A percentile compares a stretch with the other conserved stretches of the same genome.
Conservation (phyloP, 1,140 invertebrate genomes). For the Megalonaias nervosa region DNA sequence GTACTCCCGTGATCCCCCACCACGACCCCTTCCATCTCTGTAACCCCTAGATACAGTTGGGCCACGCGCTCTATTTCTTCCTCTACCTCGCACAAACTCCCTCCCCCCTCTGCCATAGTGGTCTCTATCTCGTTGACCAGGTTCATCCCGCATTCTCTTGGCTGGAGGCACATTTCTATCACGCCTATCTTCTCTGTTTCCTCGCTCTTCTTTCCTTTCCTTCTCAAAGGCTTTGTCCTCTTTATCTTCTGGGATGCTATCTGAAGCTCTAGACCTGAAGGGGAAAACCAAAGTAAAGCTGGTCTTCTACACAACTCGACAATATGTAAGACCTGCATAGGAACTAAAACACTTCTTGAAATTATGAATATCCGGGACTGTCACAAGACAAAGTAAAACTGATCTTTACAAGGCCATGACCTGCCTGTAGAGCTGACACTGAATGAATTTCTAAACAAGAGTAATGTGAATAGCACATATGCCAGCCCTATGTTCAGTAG, state of each 20-base stretch:
- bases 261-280: constrained; percentile 10
- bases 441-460: no score
- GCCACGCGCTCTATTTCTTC: constrained; percentile 50
- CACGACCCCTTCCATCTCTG: constrained; percentile 36
- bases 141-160: constrained; percentile 29
- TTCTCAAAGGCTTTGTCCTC: constrained; percentile 21
- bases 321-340: no score
- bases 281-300: not conserved
- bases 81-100: constrained; percentile 65
- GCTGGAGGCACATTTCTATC: constrained; percentile 26
- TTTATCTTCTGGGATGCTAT: constrained; percentile 1
- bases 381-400: no score
- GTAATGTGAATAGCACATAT: no score
- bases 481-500: no score
- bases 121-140: constrained; percentile 40
- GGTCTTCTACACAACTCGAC: no score
- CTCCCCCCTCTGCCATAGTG: constrained; percentile 58
- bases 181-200: constrained; percentile 35
- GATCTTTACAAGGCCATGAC: no score
- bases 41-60: constrained; percentile 45
- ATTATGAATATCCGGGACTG: no score
- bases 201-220: constrained; percentile 33
- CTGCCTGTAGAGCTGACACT: no score
- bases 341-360: no score
- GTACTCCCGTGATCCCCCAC: constrained; percentile 51